Evolutionary conservation across 1,140 invertebrate species (phyloP).

Genomic region (Brachionus sp.): DNA sequence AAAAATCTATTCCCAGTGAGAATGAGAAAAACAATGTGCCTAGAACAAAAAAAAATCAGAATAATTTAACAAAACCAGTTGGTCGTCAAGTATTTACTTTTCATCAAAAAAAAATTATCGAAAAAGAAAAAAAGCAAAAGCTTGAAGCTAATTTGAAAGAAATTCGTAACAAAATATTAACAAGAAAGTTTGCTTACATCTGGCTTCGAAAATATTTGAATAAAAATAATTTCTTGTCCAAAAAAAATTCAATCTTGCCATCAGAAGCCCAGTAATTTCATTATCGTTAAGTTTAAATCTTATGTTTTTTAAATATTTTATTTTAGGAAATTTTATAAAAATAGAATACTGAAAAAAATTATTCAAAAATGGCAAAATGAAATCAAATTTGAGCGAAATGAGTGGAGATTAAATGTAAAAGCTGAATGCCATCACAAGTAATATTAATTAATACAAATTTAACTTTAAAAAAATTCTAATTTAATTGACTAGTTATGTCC

Average conservation of each 20-base stretch:
- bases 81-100: neutral
- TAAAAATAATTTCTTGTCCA: neutral
- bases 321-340: neutral
- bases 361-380: slow-evolving; percentile 11
- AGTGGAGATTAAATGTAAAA: slow-evolving; percentile 44
- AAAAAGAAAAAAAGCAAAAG: slow-evolving; percentile 7
- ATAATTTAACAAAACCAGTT: neutral
- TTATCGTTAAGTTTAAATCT: neutral
- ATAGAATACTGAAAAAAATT: neutral
- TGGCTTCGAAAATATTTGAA: slow-evolving; percentile 17
- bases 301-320: neutral
- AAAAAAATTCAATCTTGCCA: neutral
- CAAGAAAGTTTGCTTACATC: slow-evolving; percentile 19
- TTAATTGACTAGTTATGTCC: neutral
- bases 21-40: neutral
- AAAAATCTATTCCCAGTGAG: neutral
- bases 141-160: neutral
- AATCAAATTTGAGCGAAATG: neutral
- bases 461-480: neutral
- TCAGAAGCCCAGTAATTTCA: slow-evolving; percentile 20
- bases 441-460: neutral
- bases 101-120: slow-evolving; percentile 17
- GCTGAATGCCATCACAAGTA: slow-evolving; percentile 37
- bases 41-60: neutral
- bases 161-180: slow-evolving; percentile 1